Evolutionary conservation across 2,113 vertebrate genomes (phyloP), one percentile per base, ranked within the genome.

Genomic region (Corythoichthys haematopterus): DNA sequence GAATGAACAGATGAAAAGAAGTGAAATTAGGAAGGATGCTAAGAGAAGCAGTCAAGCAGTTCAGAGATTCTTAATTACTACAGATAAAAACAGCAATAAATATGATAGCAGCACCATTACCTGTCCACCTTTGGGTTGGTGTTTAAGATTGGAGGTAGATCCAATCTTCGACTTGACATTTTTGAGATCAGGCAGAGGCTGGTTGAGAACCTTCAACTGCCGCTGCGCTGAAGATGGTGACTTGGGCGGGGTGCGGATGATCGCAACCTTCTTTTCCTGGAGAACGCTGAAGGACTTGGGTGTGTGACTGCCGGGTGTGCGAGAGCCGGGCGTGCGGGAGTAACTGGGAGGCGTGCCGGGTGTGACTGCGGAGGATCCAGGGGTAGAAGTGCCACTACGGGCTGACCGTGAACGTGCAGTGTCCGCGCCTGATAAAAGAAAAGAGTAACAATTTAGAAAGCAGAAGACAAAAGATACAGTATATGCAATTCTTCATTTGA

Each of bases 161-260:
- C 95, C 95, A 0, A 98, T 94, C 92, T 98, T 98, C 81, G 96
- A 98, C 85, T 92, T 95, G 84, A 98, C 91, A 12, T 95, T 96
- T 90, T 93, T 96, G 85, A 98, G 91, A 83, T 98, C 95, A 33
- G 96, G 96, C 73, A 97, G 90, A 33, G 96, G 96, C 69, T 97
- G 95, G 75, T 94, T 97, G 79, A 96, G 88, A 45, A 97, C 91
- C 71, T 95, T 94, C 64, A 97, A 93, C 84, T 97, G 96, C 81
- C 95, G 93, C 0, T 95, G 94, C 69, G 88, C 91, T 0, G 95
- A 95, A 10, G 92, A 94, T 0, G 96, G 96, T 9, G 96, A 98
- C 88, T 98, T 98, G 35, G 96, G 96, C 69, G 96, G 95, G 35
- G 95, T 98, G 50, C 95, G 94, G 68, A 97, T 95, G 80, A 97